Evolutionary conservation across 2,113 vertebrate genomes (phyloP), one percentile per base, ranked within the genome.

Genomic region (Solea senegalensis): DNA sequence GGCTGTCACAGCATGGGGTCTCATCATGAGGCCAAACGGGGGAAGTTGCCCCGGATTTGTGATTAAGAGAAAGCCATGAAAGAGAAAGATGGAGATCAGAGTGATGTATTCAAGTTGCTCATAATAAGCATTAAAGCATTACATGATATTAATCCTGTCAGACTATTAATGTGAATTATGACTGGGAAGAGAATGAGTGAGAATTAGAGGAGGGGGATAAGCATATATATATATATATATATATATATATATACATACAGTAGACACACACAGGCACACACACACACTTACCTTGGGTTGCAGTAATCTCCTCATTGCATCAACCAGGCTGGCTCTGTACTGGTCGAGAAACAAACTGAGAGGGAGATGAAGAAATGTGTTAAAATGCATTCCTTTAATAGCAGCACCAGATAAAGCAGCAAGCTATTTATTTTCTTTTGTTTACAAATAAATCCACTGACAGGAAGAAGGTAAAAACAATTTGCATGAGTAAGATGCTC

Each of bases 71-170:
- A 80, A 14, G 92, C 92, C 92, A 67, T 92, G 54, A 93, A 91
- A 84, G 75, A 94, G 74, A 91, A 59, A 94, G 91, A 88, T 93
- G 90, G 92, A 95, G 96, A 98, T 97, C 96, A 98, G 94, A 98
- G 95, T 90, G 84, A 92, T 93, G 93, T 95, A 96, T 96, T 98
- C 95, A 96, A 96, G 96, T 96, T 94, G 94, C 92, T 95, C 94
- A 96, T 96, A 96, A 97, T 97, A 96, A 96, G 95, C 94, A 97
- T 97, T 97, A 97, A 97, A 98, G 96, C 95, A 96, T 98, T 96
- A 98, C 96, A 96, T 95, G 96, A 97, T 96, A 98, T 97, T 97
- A 98, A 98, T 96, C 96, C 96, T 94, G 92, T 96, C 95, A 95
- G 94, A 94, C 94, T 94, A 95, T 96, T 97, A 94, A 95, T 95